Evolutionary conservation across 2,888 invertebrate species (phyloP).

Genomic region (Caenorhabditis becei): DNA sequence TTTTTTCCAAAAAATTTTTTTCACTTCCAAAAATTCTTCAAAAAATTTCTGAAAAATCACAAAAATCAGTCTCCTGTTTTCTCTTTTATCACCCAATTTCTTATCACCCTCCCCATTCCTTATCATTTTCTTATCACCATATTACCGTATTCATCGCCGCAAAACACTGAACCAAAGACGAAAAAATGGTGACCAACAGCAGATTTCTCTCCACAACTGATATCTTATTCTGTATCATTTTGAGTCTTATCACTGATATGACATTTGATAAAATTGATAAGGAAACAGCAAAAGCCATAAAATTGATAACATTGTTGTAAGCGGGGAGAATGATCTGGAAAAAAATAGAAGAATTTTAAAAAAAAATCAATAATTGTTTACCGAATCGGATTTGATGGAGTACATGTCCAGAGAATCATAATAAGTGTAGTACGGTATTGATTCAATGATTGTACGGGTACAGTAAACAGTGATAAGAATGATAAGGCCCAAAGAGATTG

Average conservation of each 20-base stretch:
- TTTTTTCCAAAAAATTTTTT: too few species aligned
- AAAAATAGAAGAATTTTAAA: background rate
- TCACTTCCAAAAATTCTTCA: too few species aligned
- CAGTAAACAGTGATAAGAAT: slow-evolving; percentile 10
- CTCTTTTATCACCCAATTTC: too few species aligned
- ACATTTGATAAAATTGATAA: slow-evolving; percentile 15
- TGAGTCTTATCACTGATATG: slow-evolving; percentile 21
- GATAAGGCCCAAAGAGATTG: slow-evolving; percentile 1
- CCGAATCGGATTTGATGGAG: slow-evolving; percentile 36
- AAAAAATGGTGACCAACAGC: slow-evolving; percentile 30
- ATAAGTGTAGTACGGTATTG: slow-evolving; percentile 38
- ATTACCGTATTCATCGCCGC: slow-evolving; percentile 46
- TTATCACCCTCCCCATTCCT: too few species aligned
- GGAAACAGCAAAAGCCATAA: slow-evolving; percentile 30
- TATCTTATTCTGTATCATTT: slow-evolving; percentile 29
- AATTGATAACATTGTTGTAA: slow-evolving; percentile 45
- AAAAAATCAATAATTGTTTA: background rate
- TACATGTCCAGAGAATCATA: slow-evolving; percentile 33
- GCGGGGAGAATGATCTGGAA: slow-evolving; percentile 45
- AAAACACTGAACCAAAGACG: slow-evolving; percentile 29
- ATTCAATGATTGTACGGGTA: slow-evolving; percentile 23
- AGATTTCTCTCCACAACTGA: slow-evolving; percentile 38
- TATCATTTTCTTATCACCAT: too few species aligned
- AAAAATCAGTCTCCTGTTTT: too few species aligned
- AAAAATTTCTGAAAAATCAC: too few species aligned